Base-by-base conservation (phyloP, 2,888 invertebrate species). In the Lysandra bellargus region DNA sequence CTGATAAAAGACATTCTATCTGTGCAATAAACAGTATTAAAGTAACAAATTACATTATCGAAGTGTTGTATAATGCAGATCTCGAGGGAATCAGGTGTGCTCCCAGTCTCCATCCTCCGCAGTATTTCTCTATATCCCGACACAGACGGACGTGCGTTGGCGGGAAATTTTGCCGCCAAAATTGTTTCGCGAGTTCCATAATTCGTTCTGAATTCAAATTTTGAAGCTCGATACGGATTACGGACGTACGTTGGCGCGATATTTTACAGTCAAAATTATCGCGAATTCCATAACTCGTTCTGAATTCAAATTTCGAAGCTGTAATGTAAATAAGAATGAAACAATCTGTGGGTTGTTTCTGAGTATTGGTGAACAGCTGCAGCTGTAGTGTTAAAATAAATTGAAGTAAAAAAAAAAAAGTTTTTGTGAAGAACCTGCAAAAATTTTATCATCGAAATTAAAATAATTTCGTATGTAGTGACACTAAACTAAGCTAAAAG, bases 161-260 rank as follows among this genome's bases (percentile, higher is more conserved):
- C 23, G 75, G 49, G 75, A 12, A 44, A 75, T 23, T 75, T 49
- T 30, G 44, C 74, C 74, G 74, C 74, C 49, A 75, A 75, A 49
- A 53, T 23, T 49, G 9, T 74, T 74, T 74, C 74, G 74, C 30
- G 64, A 64, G 23, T 64, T 30, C 12, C 30, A 33, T 64, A 30
- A 0, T 4, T 64, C 9, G 2, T 23, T 61, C n/a, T 0, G 0
- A 7, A 61, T 60, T 60, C 2, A 5, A 23, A 23, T 61, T 23
- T 61, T 61, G 23, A 61, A 49, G 12, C 9, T 12, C 9, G 49
- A 23, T 23, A 23, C 23, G 23, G 23, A 23, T 23, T 5, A 75
- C 23, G 49, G 75, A 30, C 5, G 49, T 75, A 14, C 9, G 30
- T 30, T 75, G 12, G 23, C 12, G 75, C 23, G 75, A 12, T 23